Conservation (phyloP, 2,797 vertebrate genomes). For the Sarcophilus harrisii region DNA sequence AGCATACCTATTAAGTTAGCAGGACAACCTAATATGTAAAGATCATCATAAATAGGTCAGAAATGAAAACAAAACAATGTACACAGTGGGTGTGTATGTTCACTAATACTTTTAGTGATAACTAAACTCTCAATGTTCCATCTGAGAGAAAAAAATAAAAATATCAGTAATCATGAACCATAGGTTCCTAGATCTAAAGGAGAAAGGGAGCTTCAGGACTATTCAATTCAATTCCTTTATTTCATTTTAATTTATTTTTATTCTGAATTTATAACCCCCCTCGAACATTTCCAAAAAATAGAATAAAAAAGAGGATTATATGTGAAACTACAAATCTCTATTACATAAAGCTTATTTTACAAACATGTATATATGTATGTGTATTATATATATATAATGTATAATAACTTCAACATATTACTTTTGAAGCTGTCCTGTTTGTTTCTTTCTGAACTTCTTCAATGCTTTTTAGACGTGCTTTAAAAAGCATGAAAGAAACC, state of each 20-base stretch:
- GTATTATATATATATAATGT: background rate
- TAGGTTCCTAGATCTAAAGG: background rate
- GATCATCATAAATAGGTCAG: background rate
- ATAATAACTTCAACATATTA: background rate
- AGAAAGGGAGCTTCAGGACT: background rate
- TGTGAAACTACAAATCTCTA: background rate
- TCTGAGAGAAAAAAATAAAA: slow-evolving; percentile 23
- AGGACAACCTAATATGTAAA: background rate
- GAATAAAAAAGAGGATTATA: background rate
- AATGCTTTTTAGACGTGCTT: background rate
- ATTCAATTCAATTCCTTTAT: background rate
- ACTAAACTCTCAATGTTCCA: background rate
- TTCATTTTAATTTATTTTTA: background rate
- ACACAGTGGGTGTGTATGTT: background rate
- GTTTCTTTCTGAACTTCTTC: background rate
- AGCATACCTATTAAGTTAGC: background rate
- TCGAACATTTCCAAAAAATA: background rate
- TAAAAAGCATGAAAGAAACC: background rate
- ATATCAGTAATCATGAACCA: slow-evolving; percentile 49
- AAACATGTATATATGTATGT: background rate
- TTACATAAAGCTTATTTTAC: background rate
- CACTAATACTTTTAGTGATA: background rate
- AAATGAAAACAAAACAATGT: background rate
- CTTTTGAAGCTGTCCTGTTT: background rate
- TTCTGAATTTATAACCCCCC: background rate